Evolutionary conservation across 1,140 invertebrate species (phyloP).

Genomic region (Trachymyrmex cornetzi): DNA sequence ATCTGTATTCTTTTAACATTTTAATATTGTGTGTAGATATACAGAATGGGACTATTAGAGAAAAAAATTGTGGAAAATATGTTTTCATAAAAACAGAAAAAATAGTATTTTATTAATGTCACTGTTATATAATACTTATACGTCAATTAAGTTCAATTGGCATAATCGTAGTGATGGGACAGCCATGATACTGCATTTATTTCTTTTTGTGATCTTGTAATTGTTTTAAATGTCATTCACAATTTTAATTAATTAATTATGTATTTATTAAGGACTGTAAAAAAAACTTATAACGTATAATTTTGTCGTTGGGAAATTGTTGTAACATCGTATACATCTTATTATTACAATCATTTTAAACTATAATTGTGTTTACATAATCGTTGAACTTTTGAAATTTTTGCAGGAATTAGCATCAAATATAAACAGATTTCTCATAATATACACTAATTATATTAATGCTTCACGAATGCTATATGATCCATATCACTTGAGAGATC

Average conservation of each 20-base stretch:
- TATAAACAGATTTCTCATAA: not conserved
- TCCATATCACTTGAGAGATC: not conserved
- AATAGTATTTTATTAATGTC: conserved; percentile 57
- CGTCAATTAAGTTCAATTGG: conserved; percentile 37
- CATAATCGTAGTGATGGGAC: conserved; percentile 1
- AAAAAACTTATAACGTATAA: conserved; percentile 5
- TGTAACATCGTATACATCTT: conserved; percentile 1
- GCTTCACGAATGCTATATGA: not conserved
- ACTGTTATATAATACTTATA: conserved; percentile 57
- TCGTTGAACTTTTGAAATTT: conserved; percentile 5
- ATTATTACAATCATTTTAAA: conserved; percentile 32
- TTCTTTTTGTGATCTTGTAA: conserved; percentile 51
- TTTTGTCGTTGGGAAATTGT: conserved; percentile 22
- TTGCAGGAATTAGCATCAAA: conserved; percentile 3
- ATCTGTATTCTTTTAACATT: conserved; percentile 8
- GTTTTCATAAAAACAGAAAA: conserved; percentile 59
- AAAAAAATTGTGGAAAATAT: conserved; percentile 61
- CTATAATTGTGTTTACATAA: not conserved
- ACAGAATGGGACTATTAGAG: conserved; percentile 62
- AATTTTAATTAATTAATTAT: not conserved
- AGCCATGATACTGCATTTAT: conserved; percentile 28
- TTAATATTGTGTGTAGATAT: conserved; percentile 34
- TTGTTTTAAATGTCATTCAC: conserved; percentile 20
- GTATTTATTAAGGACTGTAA: not conserved
- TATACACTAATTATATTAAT: conserved; percentile 11